Evolutionary conservation across 2,797 vertebrate species (phyloP).

Genomic region (Mormyrus hasselquistii): DNA sequence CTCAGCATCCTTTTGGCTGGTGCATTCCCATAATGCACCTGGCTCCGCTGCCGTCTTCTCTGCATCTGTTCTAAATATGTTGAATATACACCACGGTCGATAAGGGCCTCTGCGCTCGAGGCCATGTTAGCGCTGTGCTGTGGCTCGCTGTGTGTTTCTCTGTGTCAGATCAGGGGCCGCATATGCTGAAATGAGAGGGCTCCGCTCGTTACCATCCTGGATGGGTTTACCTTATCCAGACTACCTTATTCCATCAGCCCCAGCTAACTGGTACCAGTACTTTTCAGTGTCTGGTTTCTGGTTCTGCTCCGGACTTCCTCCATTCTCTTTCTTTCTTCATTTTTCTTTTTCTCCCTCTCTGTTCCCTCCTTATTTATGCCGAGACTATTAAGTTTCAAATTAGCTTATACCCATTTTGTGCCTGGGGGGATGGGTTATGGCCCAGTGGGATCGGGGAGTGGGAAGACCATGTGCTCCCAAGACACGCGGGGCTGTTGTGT

Average conservation of each 20-base stretch:
- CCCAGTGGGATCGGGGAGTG: background rate
- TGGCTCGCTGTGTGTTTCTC: background rate
- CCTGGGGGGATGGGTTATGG: background rate
- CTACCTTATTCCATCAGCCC: background rate
- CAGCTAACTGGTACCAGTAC: background rate
- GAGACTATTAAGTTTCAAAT: background rate
- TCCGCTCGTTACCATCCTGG: background rate
- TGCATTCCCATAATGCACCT: background rate
- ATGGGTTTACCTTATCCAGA: background rate
- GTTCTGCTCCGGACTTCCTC: background rate
- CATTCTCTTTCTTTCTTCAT: background rate
- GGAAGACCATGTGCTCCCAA: background rate
- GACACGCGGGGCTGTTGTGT: background rate
- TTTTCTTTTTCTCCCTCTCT: background rate
- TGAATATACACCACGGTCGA: background rate
- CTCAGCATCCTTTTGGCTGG: background rate
- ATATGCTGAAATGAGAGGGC: background rate
- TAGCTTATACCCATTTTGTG: background rate
- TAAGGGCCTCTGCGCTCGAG: background rate
- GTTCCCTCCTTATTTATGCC: background rate
- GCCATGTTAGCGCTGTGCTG: background rate
- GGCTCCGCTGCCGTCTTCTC: background rate
- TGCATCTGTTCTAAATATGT: background rate
- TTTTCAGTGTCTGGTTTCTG: background rate
- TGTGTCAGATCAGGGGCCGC: background rate